A percentile compares a stretch with the other conserved stretches of the same genome.
These are phyloP conservation scores for Tangachromis dhanisi DNA, from an alignment of 2,113 vertebrate genomes.

Conservation along the genomic window DNA sequence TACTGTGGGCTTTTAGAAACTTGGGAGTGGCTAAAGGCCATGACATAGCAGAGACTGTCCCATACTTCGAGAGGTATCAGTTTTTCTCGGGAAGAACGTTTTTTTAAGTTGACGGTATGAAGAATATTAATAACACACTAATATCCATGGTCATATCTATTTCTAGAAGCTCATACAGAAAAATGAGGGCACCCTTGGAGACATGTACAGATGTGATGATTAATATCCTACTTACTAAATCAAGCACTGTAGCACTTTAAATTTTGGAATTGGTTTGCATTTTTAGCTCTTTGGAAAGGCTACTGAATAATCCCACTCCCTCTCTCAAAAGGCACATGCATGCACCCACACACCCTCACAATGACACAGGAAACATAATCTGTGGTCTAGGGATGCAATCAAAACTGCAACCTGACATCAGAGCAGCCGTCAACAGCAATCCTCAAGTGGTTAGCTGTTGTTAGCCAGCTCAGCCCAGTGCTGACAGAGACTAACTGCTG, in stretches of 20 bases:
- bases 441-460: slow-evolving; percentile 14
- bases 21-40: background rate
- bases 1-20: background rate
- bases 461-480: background rate
- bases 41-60: background rate
- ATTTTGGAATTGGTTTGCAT: background rate
- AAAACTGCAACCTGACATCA: slow-evolving; percentile 18
- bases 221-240: background rate
- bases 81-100: background rate
- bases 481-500: slow-evolving; percentile 39
- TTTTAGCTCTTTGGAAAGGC: background rate
- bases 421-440: slow-evolving; percentile 7
- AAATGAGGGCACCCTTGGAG: background rate
- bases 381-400: background rate
- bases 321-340: background rate
- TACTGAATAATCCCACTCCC: slow-evolving; percentile 2
- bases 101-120: background rate
- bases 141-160: background rate
- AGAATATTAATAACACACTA: background rate
- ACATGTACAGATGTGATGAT: background rate
- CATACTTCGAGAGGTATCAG: background rate
- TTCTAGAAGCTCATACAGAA: background rate
- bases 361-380: background rate
- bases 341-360: background rate
- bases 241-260: background rate